Base-by-base conservation (phyloP, 2,888 invertebrate genomes). In the Philopedon plagiatum region DNA sequence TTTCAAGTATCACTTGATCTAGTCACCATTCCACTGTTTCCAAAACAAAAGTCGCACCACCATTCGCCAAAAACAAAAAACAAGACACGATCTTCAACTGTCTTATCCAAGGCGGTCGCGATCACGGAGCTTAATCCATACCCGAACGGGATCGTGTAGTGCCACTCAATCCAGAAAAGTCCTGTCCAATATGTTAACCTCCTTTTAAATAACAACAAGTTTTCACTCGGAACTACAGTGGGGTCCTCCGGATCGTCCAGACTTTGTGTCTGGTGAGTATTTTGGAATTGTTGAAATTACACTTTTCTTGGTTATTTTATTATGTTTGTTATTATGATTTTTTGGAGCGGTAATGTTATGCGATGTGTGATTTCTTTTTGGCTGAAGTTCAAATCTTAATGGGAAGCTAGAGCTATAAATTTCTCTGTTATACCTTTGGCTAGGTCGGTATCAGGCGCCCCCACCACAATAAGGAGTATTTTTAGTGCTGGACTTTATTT, bases 141-240 rank as follows among this genome's bases (percentile, higher is more conserved):
- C 19, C 37, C 51, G 37, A 51, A 34, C 15, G 62, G 19, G 49
- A 61, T 39, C 54, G 61, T 19, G 41, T 54, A 46, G 67, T 44
- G 56, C 44, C 62, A 56, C 56, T 63, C 19, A 19, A 62, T 71
- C 66, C 71, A 61, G 60, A 54, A 62, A 66, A 66, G 49, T 70
- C 62, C 49, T 37, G 18, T 56, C 64, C 15, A 39, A 64, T 65
- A 63, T 39, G 8, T 9, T 49, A 51, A 46, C 54, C 66, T 54
- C 51, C 61, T 46, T 67, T 67, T 54, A 56, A 71, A 61, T 49
- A 29, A 61, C 60, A 61, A 71, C 62, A 67, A 49, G 41, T 54
- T 73, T 73, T 37, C 68, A 63, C 63, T 64, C 64, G 60, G 68
- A 58, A 60, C 73, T 44, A 68, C 68, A 68, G 29, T 49, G 60